A percentile compares a stretch with the other conserved stretches of the same genome.
phyloP scores from a whole-genome alignment of 1,140 invertebrate genomes.

The Drosophila ananassae region DNA sequence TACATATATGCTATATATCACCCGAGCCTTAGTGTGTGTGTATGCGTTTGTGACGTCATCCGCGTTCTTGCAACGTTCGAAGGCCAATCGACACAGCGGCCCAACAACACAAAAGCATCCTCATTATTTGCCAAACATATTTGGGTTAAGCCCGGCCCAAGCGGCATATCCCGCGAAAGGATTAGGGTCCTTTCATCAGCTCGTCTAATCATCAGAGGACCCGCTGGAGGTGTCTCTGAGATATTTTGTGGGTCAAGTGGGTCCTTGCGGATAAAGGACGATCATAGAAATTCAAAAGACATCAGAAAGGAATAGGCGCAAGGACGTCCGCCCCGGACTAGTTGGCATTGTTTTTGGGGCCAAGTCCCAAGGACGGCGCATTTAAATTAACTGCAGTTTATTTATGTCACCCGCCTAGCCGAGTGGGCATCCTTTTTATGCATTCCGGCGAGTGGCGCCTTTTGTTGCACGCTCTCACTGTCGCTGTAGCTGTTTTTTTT shows the following conservation, averaged over 20 bases:
- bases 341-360: constrained; percentile 36
- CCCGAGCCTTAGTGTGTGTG: not conserved
- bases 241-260: constrained; percentile 54
- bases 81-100: constrained; percentile 30
- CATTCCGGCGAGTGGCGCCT: constrained; percentile 23
- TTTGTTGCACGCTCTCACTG: not conserved
- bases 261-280: constrained; percentile 10
- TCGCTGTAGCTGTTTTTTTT: not conserved
- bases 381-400: constrained; percentile 51
- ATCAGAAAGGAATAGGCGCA: constrained; percentile 15
- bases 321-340: constrained; percentile 26
- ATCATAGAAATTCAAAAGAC: constrained; percentile 6
- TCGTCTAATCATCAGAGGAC: constrained; percentile 33
- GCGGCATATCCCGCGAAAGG: constrained; percentile 28
- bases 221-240: constrained; percentile 5
- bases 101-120: constrained; percentile 30
- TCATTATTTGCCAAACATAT: constrained; percentile 54
- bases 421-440: constrained; percentile 17
- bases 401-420: constrained; percentile 38
- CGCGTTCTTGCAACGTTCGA: constrained; percentile 49
- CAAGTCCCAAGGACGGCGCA: constrained; percentile 28
- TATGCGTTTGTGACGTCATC: constrained; percentile 43
- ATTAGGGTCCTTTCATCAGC: constrained; percentile 26
- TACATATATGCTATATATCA: not conserved
- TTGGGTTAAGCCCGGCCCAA: constrained; percentile 42